Base-by-base conservation (phyloP, 2,797 vertebrate species). In the Diglossa cyanea region DNA sequence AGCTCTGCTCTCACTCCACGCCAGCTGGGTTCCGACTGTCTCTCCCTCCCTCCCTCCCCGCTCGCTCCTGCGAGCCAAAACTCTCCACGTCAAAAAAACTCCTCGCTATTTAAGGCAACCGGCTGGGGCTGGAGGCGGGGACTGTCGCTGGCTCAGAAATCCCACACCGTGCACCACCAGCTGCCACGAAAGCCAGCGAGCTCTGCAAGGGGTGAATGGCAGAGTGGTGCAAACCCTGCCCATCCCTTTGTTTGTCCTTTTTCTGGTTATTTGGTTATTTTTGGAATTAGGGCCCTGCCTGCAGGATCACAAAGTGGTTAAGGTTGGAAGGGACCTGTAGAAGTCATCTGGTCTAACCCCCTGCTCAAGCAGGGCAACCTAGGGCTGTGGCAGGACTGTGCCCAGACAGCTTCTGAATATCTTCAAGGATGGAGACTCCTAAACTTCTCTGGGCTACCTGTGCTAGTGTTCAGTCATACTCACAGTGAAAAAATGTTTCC, bases 61-160 rank as follows among this genome's bases (percentile, higher is more conserved):
- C 20, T 23, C 0, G 10, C 51, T 65, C 50, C 33, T 0, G 1
- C 0, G 2, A 94, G 89, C 96, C 95, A 95, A 89, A 93, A 82
- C 77, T 67, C 86, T 54, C 68, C 79, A 85, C 0, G 48, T 39
- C 62, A 89, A 60, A 78, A 88, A 87, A 44, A 7, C 75, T 94
- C 91, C 74, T 94, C 3, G 1, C 94, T 96, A 90, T 95, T 95
- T 94, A 92, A 96, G 94, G 90, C 90, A 96, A 86, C 33, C 0
- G 61, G 53, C 90, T 94, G 80, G 45, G 63, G 45, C 71, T 24
- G 42, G 74, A 90, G 92, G 90, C n/a, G 7, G 93, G 79, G 80
- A 79, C 25, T 73, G 60, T n/a, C 0, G 2, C 72, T 82, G 4
- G 5, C 91, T 81, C 86, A 51, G 44, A 68, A 75, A 75, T n/a